Conservation (phyloP, 2,113 vertebrate species). For the Dasyprocta punctata region DNA sequence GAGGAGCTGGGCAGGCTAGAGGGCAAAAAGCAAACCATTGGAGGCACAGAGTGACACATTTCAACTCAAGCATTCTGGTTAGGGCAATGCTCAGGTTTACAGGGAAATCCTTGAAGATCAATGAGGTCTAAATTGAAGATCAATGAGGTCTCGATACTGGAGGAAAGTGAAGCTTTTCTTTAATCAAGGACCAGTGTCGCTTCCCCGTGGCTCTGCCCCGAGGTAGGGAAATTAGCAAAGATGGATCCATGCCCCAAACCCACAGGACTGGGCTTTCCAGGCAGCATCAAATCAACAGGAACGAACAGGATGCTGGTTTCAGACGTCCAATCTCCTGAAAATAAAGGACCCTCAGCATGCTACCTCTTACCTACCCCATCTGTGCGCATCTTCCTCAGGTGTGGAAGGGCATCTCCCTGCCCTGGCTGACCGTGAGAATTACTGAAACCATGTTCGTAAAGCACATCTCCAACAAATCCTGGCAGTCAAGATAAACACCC, state of each 20-base stretch:
- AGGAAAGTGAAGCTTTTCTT: not conserved
- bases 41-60: not conserved
- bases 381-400: not conserved
- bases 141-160: not conserved
- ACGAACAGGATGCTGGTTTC: not conserved
- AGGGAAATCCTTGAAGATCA: not conserved
- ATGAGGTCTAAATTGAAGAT: no score
- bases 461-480: not conserved
- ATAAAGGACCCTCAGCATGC: not conserved
- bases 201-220: not conserved
- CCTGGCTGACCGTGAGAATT: not conserved
- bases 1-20: not conserved
- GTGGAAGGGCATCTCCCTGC: not conserved
- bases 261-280: not conserved
- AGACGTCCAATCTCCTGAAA: not conserved
- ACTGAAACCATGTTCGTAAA: not conserved
- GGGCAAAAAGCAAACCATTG: not conserved
- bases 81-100: accelerated
- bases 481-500: not conserved
- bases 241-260: not conserved
- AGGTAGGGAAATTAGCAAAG: not conserved
- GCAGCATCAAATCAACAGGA: not conserved
- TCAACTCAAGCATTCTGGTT: not conserved
- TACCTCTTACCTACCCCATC: not conserved
- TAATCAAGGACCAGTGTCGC: not conserved